Evolutionary conservation across 2,797 vertebrate species (phyloP).

Genomic region (Phalanger gymnotis): DNA sequence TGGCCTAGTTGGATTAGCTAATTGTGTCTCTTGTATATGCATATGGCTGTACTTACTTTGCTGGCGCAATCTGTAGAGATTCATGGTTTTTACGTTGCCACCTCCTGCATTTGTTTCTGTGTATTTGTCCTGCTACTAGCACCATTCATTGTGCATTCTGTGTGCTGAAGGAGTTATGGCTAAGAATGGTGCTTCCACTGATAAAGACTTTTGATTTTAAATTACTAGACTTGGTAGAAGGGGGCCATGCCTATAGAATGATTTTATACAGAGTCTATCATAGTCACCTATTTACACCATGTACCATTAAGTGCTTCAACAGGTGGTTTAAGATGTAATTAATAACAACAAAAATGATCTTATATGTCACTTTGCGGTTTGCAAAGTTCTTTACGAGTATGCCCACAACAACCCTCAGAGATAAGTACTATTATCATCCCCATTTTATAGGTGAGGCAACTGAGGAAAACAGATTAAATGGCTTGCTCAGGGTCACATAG

Average conservation of each 20-base stretch:
- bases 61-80: neutral
- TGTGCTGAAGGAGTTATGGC: neutral
- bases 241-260: neutral
- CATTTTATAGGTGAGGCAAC: neutral
- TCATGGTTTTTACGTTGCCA: neutral
- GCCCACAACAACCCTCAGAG: neutral
- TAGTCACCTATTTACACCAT: neutral
- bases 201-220: neutral
- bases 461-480: neutral
- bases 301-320: neutral
- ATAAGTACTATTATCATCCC: neutral
- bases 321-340: neutral
- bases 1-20: constrained; percentile 38
- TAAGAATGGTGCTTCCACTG: neutral
- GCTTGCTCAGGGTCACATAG: neutral
- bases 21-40: neutral
- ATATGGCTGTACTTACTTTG: neutral
- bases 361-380: neutral
- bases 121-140: neutral
- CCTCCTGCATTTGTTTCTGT: neutral
- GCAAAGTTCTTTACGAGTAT: neutral
- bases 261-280: neutral
- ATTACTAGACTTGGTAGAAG: neutral
- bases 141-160: neutral
- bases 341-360: neutral